A percentile compares a stretch with the other conserved stretches of the same genome.
phyloP scores from a whole-genome alignment of 2,113 vertebrate genomes.

The Zosterops borbonicus region DNA sequence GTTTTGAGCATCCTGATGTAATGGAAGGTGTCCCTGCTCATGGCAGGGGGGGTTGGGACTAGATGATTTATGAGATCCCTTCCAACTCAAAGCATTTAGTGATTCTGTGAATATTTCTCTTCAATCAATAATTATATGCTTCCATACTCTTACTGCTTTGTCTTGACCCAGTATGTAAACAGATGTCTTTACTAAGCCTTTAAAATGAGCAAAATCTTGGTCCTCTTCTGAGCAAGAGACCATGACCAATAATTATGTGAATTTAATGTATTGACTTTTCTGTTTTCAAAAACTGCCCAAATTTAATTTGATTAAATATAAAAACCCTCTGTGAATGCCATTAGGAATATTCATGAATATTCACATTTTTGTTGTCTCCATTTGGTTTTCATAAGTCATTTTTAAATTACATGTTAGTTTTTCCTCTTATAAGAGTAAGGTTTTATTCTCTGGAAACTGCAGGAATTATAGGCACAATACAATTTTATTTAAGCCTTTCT shows the following conservation, averaged over 20 bases:
- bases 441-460: slow-evolving; percentile 21
- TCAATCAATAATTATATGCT: background rate
- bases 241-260: slow-evolving; percentile 39
- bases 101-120: background rate
- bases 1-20: background rate
- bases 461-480: slow-evolving; percentile 29
- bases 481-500: slow-evolving; percentile 21
- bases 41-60: rapidly evolving
- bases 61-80: background rate
- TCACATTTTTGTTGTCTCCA: slow-evolving; percentile 10
- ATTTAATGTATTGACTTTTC: slow-evolving; percentile 54
- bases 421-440: slow-evolving; percentile 10
- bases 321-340: slow-evolving; percentile 48
- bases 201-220: background rate
- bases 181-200: background rate
- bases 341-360: slow-evolving; percentile 28
- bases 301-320: slow-evolving; percentile 56
- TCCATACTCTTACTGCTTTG: background rate
- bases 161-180: background rate
- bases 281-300: slow-evolving; percentile 53
- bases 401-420: slow-evolving; percentile 2
- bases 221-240: slow-evolving; percentile 37
- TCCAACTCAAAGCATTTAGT: background rate
- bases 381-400: slow-evolving; percentile 5
- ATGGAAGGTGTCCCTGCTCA: background rate